Base-by-base conservation (phyloP, 2,888 invertebrate species). In the Eupelmus urozonus region DNA sequence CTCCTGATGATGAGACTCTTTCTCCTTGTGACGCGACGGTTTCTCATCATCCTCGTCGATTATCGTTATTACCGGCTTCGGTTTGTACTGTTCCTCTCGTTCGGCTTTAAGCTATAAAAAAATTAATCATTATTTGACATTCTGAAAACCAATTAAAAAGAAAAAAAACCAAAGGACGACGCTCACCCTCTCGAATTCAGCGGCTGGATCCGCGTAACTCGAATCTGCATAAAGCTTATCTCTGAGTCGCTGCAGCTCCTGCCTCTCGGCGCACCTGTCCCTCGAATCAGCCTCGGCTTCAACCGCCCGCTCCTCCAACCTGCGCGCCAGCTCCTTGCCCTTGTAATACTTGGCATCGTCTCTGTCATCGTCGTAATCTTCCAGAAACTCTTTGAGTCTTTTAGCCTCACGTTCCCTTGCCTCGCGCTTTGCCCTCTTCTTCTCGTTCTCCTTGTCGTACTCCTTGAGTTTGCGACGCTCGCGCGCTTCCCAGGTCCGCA, bases 341-440 rank as follows among this genome's bases (percentile, higher is more conserved):
- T 96, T 97, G 92, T 98, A 99, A 91, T 96, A 99, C 91, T 98
- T 98, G 65, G 95, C 93, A 90, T 99, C 99, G 90, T 99, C 98
- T 70, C 98, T 92, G 90, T 98, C 98, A 90, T 99, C 99, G 87
- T 99, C 98, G 88, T 99, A 99, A 90, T 99, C 99, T 91, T 99
- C 99, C 2, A 99, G 93, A 90, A 99, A 99, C 91, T 98, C 97
- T 90, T 98, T 97, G 72, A 99, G 92, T 57, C 97, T 92, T 90
- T 97, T 96, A 0, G 98, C 98, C 90, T 99, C 99, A 78, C 95
- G 93, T 89, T 96, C 95, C 78, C 96, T 92, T 88, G 98, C 97
- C 86, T 96, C 95, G 86, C 96, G 95, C 85, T 95, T 94, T 82
- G 95, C 92, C 62, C 95, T 91, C 88, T 97, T 97, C 84, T 95